phyloP scores from a whole-genome alignment of 2,797 vertebrate genomes.

The Caiman crocodilus region DNA sequence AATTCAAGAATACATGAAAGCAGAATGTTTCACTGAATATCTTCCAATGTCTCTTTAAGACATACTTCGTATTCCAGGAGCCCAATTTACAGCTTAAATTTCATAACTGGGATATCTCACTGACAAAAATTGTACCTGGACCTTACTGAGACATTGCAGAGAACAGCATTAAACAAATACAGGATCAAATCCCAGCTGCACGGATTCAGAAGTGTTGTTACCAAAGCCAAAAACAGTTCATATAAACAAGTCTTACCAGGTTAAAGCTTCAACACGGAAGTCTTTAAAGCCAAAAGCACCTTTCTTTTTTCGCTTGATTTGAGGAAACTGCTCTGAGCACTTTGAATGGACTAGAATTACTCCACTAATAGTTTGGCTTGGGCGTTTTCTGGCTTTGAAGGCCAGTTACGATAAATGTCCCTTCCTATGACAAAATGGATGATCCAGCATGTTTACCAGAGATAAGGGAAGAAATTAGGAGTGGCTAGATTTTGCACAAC shows the following conservation, averaged over 20 bases:
- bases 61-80: fast-evolving
- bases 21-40: fast-evolving
- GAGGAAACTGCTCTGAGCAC: background rate
- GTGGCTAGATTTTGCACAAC: conserved; percentile 41
- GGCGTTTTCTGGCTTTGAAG: background rate
- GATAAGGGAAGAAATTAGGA: conserved; percentile 24
- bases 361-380: fast-evolving
- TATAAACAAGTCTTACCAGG: background rate
- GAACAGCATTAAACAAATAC: fast-evolving
- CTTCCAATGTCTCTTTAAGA: background rate
- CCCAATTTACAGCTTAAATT: fast-evolving
- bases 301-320: background rate
- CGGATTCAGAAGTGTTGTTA: background rate
- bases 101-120: fast-evolving
- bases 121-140: background rate
- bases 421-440: conserved; percentile 14
- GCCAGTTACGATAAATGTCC: background rate
- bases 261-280: background rate
- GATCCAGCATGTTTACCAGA: background rate
- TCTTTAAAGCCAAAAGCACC: background rate
- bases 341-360: background rate
- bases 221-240: fast-evolving
- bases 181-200: background rate
- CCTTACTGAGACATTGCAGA: fast-evolving
- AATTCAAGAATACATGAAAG: background rate